Evolutionary conservation across 2,888 invertebrate genomes (phyloP).

Genomic region (Drosophila quinaria): DNA sequence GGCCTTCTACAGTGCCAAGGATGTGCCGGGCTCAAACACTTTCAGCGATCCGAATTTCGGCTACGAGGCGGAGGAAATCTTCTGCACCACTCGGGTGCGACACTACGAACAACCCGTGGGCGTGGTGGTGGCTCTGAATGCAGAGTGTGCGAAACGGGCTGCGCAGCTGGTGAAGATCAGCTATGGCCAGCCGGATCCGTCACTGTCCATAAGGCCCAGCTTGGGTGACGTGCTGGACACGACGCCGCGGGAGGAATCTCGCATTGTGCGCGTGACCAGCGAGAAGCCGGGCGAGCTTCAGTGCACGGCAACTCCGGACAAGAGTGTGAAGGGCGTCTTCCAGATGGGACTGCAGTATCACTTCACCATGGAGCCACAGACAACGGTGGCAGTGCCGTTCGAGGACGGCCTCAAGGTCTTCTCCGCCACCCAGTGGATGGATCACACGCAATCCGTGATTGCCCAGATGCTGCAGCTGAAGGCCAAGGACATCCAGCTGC

Average conservation of each 20-base stretch:
- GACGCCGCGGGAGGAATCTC: constrained; percentile 54
- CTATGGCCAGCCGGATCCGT: constrained; percentile 83
- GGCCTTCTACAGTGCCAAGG: constrained; percentile 88
- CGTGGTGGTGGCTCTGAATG: constrained; percentile 89
- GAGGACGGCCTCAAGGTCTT: constrained; percentile 91
- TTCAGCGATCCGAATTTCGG: constrained; percentile 87
- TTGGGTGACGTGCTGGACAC: constrained; percentile 86
- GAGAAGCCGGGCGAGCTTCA: constrained; percentile 48
- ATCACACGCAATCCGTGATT: constrained; percentile 87
- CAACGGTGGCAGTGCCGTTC: constrained; percentile 88
- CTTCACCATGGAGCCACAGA: constrained; percentile 91
- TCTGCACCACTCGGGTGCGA: constrained; percentile 72
- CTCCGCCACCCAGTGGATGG: constrained; percentile 89
- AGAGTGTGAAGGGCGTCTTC: constrained; percentile 86
- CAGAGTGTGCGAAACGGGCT: constrained; percentile 87
- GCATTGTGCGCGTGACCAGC: constrained; percentile 62
- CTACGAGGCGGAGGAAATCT: constrained; percentile 84
- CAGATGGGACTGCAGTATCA: constrained; percentile 90
- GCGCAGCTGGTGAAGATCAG: constrained; percentile 87
- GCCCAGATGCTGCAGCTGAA: constrained; percentile 87
- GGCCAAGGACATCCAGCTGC: constrained; percentile 89
- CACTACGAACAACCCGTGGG: constrained; percentile 92
- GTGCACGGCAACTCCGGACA: constrained; percentile 44
- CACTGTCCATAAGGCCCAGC: constrained; percentile 72
- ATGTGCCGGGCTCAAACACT: constrained; percentile 87